Base-by-base conservation (phyloP, 1,140 invertebrate genomes). In the Brachionus plicatilis region DNA sequence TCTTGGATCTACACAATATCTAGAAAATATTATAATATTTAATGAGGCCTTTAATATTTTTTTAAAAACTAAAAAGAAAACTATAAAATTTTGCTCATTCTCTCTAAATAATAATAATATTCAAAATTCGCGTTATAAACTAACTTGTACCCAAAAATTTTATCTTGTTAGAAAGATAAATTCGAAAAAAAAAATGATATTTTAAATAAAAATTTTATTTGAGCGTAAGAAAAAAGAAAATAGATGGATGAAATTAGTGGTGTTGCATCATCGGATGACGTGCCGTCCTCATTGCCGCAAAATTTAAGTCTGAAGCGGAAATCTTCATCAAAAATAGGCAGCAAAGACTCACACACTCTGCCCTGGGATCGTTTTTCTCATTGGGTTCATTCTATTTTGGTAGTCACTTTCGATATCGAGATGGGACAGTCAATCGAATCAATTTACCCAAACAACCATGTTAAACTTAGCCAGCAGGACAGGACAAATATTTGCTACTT, bases 391-490 rank as follows among this genome's bases (percentile, higher is more conserved):
- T 98, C 95, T 88, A 94, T 98, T 85, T 97, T 95, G 90, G 93
- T 99, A 85, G 96, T 99, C 60, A 98, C 96, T 4, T 99, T 99
- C 91, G 97, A 99, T 91, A 91, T 99, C 86, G 97, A 99, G 91
- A 90, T 99, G 27, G 97, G 97, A 47, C 97, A 99, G 91, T 95
- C 95, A 53, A 93, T 98, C 88, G 95, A 97, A 92, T 94, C 95
- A 91, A 93, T 97, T 27, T 97, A 95, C 91, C 96, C 96, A 85
- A 76, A 50, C 20, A 76, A 76, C 43, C 92, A 94, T 89, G 92
- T 94, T 17, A 93, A 93, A 86, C 89, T 98, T 79, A 93, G 93
- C 11, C 96, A 98, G 89, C 94, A 95, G 91, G 96, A 98, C 87
- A 95, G 95, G 89, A 94, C 94, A 85, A 99, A 97, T 91, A 95